A percentile compares a stretch with the other conserved stretches of the same genome.
Conservation (phyloP, 2,888 invertebrate species). For the Diachrysia chrysitis region DNA sequence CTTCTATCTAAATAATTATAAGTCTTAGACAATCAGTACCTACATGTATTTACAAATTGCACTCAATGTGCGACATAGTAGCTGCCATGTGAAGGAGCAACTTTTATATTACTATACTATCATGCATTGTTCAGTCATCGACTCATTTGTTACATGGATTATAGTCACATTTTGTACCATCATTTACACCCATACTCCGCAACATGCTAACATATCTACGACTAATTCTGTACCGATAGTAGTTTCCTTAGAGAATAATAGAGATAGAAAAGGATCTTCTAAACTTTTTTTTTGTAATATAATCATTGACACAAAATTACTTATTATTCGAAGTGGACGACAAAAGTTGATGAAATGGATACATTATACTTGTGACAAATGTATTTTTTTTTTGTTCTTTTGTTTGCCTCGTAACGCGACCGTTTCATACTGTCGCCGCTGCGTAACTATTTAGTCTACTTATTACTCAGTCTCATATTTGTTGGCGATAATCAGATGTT, state of each 20-base stretch:
- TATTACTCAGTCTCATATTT: conserved; percentile 88
- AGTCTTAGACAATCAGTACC: conserved; percentile 81
- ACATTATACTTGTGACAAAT: conserved; percentile 51
- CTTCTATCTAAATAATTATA: conserved; percentile 81
- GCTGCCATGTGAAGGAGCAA: conserved; percentile 86
- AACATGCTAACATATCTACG: conserved; percentile 48
- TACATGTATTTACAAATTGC: conserved; percentile 82
- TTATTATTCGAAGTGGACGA: conserved; percentile 58
- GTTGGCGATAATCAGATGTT: conserved; percentile 80
- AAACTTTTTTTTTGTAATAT: conserved; percentile 54
- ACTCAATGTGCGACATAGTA: conserved; percentile 78
- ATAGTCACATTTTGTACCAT: conserved; percentile 88
- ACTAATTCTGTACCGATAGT: conserved; percentile 55
- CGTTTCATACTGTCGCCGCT: conserved; percentile 68
- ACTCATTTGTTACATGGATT: conserved; percentile 73
- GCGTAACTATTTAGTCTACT: conserved; percentile 81
- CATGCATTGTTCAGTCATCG: conserved; percentile 74
- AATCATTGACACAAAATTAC: conserved; percentile 57
- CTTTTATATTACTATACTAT: conserved; percentile 57
- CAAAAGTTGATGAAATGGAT: conserved; percentile 54
- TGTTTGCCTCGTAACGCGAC: conserved; percentile 61
- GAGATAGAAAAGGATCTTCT: conserved; percentile 59
- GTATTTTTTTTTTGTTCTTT: conserved; percentile 63
- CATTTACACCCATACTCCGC: conserved; percentile 68
- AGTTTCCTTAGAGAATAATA: conserved; percentile 37